Percentiles rank a stretch among this genome's conserved stretches.
phyloP scores from a whole-genome alignment of 2,888 invertebrate genomes.

The Andrena flavipes region DNA sequence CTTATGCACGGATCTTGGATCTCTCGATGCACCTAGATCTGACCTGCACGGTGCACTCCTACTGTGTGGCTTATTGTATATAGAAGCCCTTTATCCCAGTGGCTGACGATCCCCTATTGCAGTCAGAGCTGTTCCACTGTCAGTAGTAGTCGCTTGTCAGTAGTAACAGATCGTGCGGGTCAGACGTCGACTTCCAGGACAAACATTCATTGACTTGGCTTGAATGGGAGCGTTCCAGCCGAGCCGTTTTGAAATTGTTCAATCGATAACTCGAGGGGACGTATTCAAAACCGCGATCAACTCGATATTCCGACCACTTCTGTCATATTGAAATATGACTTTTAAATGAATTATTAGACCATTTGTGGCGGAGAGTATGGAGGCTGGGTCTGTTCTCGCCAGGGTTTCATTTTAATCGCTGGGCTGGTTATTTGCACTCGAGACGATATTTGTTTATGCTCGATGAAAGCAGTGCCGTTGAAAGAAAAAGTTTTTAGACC shows the following conservation, averaged over 20 bases:
- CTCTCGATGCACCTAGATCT: background rate
- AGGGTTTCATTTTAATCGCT: background rate
- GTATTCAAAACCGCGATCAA: background rate
- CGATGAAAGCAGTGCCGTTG: background rate
- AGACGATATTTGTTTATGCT: conserved; percentile 21
- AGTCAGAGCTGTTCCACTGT: conserved; percentile 29
- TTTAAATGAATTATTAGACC: conserved; percentile 13
- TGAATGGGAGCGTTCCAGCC: conserved; percentile 16
- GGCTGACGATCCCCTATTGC: conserved; percentile 29
- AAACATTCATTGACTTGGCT: conserved; percentile 32
- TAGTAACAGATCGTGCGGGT: conserved; percentile 45
- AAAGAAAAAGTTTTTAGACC: background rate
- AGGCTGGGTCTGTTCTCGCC: background rate
- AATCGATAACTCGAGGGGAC: conserved; percentile 20
- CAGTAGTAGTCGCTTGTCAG: conserved; percentile 33
- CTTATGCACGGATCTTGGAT: conserved; percentile 13
- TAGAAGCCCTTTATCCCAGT: conserved; percentile 37
- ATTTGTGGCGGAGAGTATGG: conserved; percentile 1
- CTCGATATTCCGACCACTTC: background rate
- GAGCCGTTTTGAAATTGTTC: conserved; percentile 26
- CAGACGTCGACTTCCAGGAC: conserved; percentile 31
- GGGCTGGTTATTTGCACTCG: background rate
- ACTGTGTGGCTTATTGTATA: conserved; percentile 34
- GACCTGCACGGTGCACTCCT: background rate
- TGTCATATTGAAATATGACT: conserved; percentile 6